These are phyloP conservation scores for Ladona fulva DNA, from an alignment of 1,140 invertebrate genomes.

Conservation along the genomic window DNA sequence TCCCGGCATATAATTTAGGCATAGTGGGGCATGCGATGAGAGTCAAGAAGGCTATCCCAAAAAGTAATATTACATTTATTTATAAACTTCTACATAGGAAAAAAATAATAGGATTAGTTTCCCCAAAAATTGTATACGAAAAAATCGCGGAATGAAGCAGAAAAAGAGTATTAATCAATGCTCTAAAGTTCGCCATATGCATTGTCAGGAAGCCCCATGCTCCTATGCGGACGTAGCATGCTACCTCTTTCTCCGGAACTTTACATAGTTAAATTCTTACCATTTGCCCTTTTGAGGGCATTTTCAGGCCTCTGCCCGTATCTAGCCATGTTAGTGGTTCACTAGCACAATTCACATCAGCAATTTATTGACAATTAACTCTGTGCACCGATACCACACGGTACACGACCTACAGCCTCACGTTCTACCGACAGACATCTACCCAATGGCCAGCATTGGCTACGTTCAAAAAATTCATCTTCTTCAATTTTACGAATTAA, in stretches of 20 bases:
- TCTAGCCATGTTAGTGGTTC: conserved; percentile 59
- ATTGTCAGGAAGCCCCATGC: background rate
- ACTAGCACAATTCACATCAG: conserved; percentile 15
- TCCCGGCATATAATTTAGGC: too few species aligned
- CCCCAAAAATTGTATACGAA: too few species aligned
- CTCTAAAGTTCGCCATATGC: background rate
- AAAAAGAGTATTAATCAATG: too few species aligned
- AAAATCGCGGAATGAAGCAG: too few species aligned
- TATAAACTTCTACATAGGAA: too few species aligned
- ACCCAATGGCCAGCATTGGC: background rate
- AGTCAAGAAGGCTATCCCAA: too few species aligned
- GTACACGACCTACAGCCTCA: background rate
- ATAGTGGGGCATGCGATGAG: too few species aligned
- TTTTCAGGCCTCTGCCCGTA: conserved; percentile 95
- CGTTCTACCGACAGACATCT: background rate
- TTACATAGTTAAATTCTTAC: conserved; percentile 46
- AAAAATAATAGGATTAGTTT: too few species aligned
- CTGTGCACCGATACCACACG: background rate
- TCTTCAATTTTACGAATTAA: too few species aligned
- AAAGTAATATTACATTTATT: too few species aligned
- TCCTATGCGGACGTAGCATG: background rate
- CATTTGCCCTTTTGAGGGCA: conserved; percentile 92
- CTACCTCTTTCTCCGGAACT: background rate
- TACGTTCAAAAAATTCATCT: background rate
- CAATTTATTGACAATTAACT: background rate